Percentiles rank a stretch among this genome's conserved stretches.
These are phyloP conservation scores for Neopelma chrysocephalum DNA, from an alignment of 2,797 vertebrate species.

Conservation along the genomic window DNA sequence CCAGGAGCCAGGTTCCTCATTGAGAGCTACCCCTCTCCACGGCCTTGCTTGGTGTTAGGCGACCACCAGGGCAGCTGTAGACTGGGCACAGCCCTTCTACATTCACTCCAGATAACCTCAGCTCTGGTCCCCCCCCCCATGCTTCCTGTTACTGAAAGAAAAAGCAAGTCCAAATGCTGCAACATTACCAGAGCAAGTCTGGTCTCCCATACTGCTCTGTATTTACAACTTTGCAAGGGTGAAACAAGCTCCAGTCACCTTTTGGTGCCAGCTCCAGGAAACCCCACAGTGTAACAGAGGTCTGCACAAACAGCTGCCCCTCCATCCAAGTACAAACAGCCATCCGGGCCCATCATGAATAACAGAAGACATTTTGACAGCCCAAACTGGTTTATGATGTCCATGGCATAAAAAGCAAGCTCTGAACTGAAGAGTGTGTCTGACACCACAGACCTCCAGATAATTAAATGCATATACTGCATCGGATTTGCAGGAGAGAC, in stretches of 20 bases:
- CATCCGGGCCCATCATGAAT: not conserved
- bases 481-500: not conserved
- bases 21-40: not conserved
- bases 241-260: not conserved
- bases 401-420: not conserved
- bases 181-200: not conserved
- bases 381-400: not conserved
- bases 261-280: constrained; percentile 39
- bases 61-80: not conserved
- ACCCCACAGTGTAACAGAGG: constrained; percentile 22
- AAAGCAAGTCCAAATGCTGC: not conserved
- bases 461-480: not conserved
- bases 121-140: not conserved
- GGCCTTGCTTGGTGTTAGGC: not conserved
- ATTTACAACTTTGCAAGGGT: not conserved
- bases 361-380: not conserved
- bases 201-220: not conserved
- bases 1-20: not conserved
- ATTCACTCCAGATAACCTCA: not conserved
- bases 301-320: constrained; percentile 24
- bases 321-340: constrained; percentile 30
- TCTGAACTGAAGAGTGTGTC: not conserved
- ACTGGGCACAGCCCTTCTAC: not conserved
- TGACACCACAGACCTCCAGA: not conserved
- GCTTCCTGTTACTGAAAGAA: fast-evolving